These are phyloP conservation scores for Neofelis nebulosa DNA, from an alignment of 2,113 vertebrate genomes.

Conservation along the genomic window DNA sequence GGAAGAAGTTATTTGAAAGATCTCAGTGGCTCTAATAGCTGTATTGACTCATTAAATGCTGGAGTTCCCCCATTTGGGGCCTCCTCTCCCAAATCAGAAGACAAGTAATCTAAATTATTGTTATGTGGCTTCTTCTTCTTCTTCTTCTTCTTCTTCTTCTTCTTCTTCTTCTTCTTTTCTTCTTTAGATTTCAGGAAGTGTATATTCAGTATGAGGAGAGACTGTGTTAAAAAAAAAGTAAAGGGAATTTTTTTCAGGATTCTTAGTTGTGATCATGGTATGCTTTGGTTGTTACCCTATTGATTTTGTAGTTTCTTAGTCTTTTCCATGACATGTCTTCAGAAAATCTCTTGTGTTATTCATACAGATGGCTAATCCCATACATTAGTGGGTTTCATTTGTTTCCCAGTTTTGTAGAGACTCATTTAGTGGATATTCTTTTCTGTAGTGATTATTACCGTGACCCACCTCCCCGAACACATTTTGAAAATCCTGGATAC, in stretches of 20 bases:
- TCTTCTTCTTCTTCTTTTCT: neutral
- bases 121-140: neutral
- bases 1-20: neutral
- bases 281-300: neutral
- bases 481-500: neutral
- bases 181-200: neutral
- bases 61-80: accelerated
- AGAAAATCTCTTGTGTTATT: neutral
- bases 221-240: neutral
- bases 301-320: neutral
- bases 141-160: too few relatives aligned
- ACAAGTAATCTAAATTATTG: neutral
- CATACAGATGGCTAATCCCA: neutral
- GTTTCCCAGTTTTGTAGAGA: neutral
- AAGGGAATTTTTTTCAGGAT: neutral
- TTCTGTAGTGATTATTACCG: neutral
- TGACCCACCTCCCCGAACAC: accelerated
- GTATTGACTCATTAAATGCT: neutral
- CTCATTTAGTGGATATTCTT: neutral
- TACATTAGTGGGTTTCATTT: neutral
- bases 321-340: neutral
- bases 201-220: neutral
- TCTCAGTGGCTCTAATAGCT: neutral
- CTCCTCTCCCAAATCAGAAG: neutral
- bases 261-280: neutral